A percentile compares a stretch with the other conserved stretches of the same genome.
Evolutionary conservation across 2,888 invertebrate species (phyloP).

Genomic region (Orthosia incerta): DNA sequence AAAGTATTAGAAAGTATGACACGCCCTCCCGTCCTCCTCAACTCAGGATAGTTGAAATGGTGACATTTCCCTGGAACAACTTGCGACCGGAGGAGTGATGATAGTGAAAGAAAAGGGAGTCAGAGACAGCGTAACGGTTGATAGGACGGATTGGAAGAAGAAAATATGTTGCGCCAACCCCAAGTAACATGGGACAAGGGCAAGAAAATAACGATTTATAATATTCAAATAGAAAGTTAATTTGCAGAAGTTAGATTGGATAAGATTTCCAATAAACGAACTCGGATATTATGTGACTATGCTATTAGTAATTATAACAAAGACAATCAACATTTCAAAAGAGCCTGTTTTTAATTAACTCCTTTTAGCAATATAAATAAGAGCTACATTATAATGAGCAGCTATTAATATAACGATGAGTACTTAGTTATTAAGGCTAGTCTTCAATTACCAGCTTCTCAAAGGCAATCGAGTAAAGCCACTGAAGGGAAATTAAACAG

Average conservation of each 20-base stretch:
- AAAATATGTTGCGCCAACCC: too few relatives aligned
- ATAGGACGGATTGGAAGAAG: too few relatives aligned
- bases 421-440: slow-evolving; percentile 23
- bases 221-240: slow-evolving; percentile 4
- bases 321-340: slow-evolving; percentile 20
- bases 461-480: slow-evolving; percentile 28
- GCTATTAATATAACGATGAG: slow-evolving; percentile 20
- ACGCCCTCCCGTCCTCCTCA: too few relatives aligned
- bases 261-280: slow-evolving; percentile 19
- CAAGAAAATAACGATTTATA: not conserved
- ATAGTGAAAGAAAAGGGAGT: too few relatives aligned
- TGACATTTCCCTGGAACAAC: too few relatives aligned
- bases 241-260: slow-evolving; percentile 1
- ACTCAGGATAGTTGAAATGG: too few relatives aligned
- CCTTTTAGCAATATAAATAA: slow-evolving; percentile 16
- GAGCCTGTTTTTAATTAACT: slow-evolving; percentile 8
- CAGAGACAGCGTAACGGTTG: too few relatives aligned
- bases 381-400: slow-evolving; percentile 21
- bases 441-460: slow-evolving; percentile 21
- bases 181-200: too few relatives aligned
- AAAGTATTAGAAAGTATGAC: too few relatives aligned
- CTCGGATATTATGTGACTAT: not conserved
- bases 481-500: slow-evolving; percentile 26
- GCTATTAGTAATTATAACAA: slow-evolving; percentile 1
- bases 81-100: too few relatives aligned